phyloP scores from a whole-genome alignment of 2,797 vertebrate genomes.

The Alfaro cultratus region DNA sequence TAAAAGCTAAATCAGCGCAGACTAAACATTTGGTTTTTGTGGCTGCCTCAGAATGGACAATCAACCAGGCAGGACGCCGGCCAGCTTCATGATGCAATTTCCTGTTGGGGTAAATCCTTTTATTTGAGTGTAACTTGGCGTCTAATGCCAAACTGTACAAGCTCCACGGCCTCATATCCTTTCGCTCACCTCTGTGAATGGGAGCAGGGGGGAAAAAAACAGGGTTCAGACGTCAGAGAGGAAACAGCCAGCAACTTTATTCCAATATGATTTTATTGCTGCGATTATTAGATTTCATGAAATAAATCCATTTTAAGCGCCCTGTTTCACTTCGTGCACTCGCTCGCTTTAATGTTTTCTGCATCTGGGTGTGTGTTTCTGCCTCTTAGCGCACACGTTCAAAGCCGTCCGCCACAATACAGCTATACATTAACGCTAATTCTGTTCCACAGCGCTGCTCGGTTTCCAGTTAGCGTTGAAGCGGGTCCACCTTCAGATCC shows the following conservation, averaged over 20 bases:
- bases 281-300: slow-evolving; percentile 79
- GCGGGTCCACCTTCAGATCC: slow-evolving; percentile 38
- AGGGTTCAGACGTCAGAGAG: slow-evolving; percentile 52
- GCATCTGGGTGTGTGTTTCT: slow-evolving; percentile 27
- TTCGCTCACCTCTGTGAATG: slow-evolving; percentile 67
- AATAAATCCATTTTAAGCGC: slow-evolving; percentile 73
- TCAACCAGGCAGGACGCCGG: slow-evolving; percentile 54
- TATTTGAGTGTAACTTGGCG: slow-evolving; percentile 54
- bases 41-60: slow-evolving; percentile 39
- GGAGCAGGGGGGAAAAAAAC: slow-evolving; percentile 34
- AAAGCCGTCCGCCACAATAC: slow-evolving; percentile 38
- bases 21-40: slow-evolving; percentile 55
- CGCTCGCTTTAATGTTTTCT: slow-evolving; percentile 27
- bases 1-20: slow-evolving; percentile 45
- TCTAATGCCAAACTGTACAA: slow-evolving; percentile 32
- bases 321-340: slow-evolving; percentile 16
- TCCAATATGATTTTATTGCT: slow-evolving; percentile 72
- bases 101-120: slow-evolving; percentile 54
- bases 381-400: slow-evolving; percentile 22
- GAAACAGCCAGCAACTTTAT: slow-evolving; percentile 69
- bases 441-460: slow-evolving; percentile 31
- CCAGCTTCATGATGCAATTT: slow-evolving; percentile 72
- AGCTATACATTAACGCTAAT: slow-evolving; percentile 38
- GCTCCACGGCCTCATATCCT: slow-evolving; percentile 55
- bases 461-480: slow-evolving; percentile 45